Base-by-base conservation (phyloP, 2,797 vertebrate species). In the Rousettus madagascariensis region DNA sequence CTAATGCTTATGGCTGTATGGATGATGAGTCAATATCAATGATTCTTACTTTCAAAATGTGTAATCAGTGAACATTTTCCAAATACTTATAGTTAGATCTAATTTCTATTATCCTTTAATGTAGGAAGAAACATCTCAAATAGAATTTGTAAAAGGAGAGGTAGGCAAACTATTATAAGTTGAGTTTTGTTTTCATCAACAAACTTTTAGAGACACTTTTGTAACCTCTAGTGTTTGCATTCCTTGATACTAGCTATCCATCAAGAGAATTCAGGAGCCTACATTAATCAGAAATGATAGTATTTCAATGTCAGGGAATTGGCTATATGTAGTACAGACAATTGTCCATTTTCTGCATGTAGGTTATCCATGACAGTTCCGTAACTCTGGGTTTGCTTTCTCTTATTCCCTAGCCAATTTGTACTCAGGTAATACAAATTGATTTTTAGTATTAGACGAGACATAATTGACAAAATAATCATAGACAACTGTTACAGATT, bases 381-480 rank as follows among this genome's bases (percentile, higher is more conserved):
- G 9, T 90, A 74, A 85, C 92, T 84, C 79, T 85, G 71, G 28
- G 38, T 43, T 83, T 90, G 33, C 61, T 89, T 90, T 94, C 57
- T 96, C 51, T 94, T 85, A 86, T 72, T 96, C 89, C 78, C 72
- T 96, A 77, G 79, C 51, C 90, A 93, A 28, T 95, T 78, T 93
- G 38, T 96, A 90, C 84, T 96, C 91, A 97, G 86, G 94, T 78
- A 96, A 96, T 87, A 80, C 57, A 90, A 87, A 53, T 53, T 68
- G 53, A 78, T 80, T 93, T 94, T 97, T 91, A 86, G 41, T 68
- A 80, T 85, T 84, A 94, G 68, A 68, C 74, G 77, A 95, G n/a
- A 78, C 12, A 16, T 72, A 91, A 90, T 22, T 53, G 65, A 96
- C 86, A 85, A 95, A 94, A 78, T 77, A 79, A 95, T 95, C 26